These are phyloP conservation scores for Haliclystus octoradiatus DNA, from an alignment of 30 jellyfish, hydroid and myxozoan genomes.

Conservation along the genomic window DNA sequence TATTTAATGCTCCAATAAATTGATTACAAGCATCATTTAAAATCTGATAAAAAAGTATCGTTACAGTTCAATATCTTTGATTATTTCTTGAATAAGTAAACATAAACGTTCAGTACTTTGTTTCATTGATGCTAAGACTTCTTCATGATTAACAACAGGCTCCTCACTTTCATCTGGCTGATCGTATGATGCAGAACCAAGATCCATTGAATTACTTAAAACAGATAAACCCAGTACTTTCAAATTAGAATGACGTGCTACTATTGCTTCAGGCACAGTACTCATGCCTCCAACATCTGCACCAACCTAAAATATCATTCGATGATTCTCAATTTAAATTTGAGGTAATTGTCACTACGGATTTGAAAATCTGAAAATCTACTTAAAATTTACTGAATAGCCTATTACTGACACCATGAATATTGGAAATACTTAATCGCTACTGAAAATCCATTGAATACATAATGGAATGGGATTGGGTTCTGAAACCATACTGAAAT, in stretches of 20 bases:
- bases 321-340: too few relatives aligned
- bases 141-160: constrained; percentile 72
- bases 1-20: too few relatives aligned
- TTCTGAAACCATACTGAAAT: too few relatives aligned
- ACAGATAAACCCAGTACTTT: constrained; percentile 72
- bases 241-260: constrained; percentile 72
- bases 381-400: too few relatives aligned
- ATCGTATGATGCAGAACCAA: constrained; percentile 52
- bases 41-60: neutral
- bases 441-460: too few relatives aligned
- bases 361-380: too few relatives aligned
- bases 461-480: too few relatives aligned
- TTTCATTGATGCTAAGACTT: constrained; percentile 64
- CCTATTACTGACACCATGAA: too few relatives aligned
- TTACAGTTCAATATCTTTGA: constrained; percentile 10
- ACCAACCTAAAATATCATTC: constrained; percentile 46
- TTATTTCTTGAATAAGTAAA: constrained; percentile 16
- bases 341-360: too few relatives aligned
- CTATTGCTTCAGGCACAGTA: constrained; percentile 92
- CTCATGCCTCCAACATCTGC: constrained; percentile 98
- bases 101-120: constrained; percentile 37
- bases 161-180: too few relatives aligned
- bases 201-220: constrained; percentile 49
- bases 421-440: too few relatives aligned
- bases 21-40: too few relatives aligned